A percentile compares a stretch with the other conserved stretches of the same genome.
Evolutionary conservation across 2,113 vertebrate species (phyloP).

Genomic region (Dipodomys merriami): DNA sequence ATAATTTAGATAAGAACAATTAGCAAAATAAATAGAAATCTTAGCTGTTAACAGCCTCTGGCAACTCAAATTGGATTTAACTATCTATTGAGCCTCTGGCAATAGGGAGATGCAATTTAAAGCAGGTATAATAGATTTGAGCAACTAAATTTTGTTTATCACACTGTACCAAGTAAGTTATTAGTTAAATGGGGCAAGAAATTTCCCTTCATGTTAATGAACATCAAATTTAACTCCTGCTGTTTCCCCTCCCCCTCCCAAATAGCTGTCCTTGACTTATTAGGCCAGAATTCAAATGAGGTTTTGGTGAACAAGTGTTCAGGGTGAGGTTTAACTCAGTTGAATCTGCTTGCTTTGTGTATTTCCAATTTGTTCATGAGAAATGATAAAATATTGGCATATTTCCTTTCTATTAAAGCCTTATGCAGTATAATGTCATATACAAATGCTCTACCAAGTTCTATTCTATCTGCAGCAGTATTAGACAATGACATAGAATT

Average conservation of each 20-base stretch:
- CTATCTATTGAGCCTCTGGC: slow-evolving; percentile 66
- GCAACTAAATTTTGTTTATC: slow-evolving; percentile 76
- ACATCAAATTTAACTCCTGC: slow-evolving; percentile 77
- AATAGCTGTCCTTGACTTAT: slow-evolving; percentile 38
- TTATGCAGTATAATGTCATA: not conserved
- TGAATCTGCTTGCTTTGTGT: not conserved
- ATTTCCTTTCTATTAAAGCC: not conserved
- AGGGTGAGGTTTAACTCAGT: not conserved
- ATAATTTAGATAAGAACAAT: slow-evolving; percentile 79
- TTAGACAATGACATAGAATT: not conserved
- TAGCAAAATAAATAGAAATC: slow-evolving; percentile 80
- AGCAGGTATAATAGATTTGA: slow-evolving; percentile 81
- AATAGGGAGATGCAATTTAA: slow-evolving; percentile 73
- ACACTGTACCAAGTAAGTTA: slow-evolving; percentile 78
- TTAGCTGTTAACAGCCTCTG: slow-evolving; percentile 72
- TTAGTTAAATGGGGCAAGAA: slow-evolving; percentile 82
- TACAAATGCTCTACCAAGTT: not conserved
- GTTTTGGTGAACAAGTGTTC: slow-evolving; percentile 18
- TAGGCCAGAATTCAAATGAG: slow-evolving; percentile 40
- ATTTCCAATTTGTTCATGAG: slow-evolving; percentile 29
- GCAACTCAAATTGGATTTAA: slow-evolving; percentile 80
- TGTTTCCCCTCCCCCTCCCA: not conserved
- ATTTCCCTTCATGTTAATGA: slow-evolving; percentile 79
- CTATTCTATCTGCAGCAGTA: not conserved
- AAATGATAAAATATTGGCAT: not conserved